Evolutionary conservation across 2,888 invertebrate genomes (phyloP).

Genomic region (Hypolimnas misippus): DNA sequence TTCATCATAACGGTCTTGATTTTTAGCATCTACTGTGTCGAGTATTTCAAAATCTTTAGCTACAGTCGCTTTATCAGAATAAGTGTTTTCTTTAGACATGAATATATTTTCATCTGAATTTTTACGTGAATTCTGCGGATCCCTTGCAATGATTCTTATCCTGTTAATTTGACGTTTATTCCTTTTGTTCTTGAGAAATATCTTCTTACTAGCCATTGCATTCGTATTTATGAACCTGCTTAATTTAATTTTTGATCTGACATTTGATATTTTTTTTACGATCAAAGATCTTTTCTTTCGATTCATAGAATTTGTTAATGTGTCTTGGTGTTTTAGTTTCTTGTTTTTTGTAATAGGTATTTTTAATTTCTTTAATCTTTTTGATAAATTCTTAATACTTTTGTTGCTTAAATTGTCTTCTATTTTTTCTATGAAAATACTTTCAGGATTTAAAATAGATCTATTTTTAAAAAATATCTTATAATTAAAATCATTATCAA

Average conservation of each 20-base stretch:
- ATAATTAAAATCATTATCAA: background rate
- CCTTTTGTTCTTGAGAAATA: constrained; percentile 61
- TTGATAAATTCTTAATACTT: background rate
- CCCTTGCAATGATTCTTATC: constrained; percentile 64
- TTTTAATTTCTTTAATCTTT: background rate
- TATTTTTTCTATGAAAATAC: background rate
- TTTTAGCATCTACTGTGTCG: constrained; percentile 43
- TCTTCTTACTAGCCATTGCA: constrained; percentile 52
- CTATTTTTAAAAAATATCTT: background rate
- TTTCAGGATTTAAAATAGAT: background rate
- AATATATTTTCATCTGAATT: constrained; percentile 63
- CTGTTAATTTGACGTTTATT: constrained; percentile 66
- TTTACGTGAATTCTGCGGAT: constrained; percentile 48
- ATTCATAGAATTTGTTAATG: constrained; percentile 46
- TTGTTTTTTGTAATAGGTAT: background rate
- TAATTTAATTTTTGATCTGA: constrained; percentile 58
- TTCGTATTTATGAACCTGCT: constrained; percentile 63
- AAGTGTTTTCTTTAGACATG: constrained; percentile 63
- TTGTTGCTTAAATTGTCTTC: background rate
- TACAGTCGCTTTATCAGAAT: constrained; percentile 56
- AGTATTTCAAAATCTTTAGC: constrained; percentile 54
- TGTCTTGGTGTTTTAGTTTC: constrained; percentile 6
- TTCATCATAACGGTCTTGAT: constrained; percentile 44
- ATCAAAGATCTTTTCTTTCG: constrained; percentile 59
- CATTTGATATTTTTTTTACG: constrained; percentile 56